Base-by-base conservation (phyloP, 2,113 vertebrate genomes). In the Phyllostomus hastatus region DNA sequence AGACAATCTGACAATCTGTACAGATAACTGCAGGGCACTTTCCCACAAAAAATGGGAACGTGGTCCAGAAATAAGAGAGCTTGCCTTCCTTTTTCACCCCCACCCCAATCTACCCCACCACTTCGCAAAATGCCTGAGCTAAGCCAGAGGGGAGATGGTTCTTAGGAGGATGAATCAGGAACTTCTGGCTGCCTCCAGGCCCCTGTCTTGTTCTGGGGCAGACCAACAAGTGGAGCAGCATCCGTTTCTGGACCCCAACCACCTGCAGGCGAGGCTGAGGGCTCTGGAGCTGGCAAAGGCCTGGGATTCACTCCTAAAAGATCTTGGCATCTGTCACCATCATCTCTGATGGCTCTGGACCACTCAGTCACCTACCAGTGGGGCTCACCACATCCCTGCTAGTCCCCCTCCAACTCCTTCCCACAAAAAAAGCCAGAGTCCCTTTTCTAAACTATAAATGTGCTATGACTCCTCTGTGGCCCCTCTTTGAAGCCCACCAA, bases 11-110 rank as follows among this genome's bases (percentile, higher is more conserved):
- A 94, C 90, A 95, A 69, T 91, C 89, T 83, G 4, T 5, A 35
- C 75, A 48, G 84, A 90, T 97, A 97, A 97, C 96, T 97, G 92
- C 64, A 83, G 97, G 96, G 94, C 3, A 12, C 41, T 50, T 64
- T 96, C 95, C 89, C 85, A 89, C 72, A 43, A 82, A 91, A 88
- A 82, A 5, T 24, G 9, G 80, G 52, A n/a, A 64, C 64, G 88
- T 83, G 70, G 57, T 46, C 90, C 70, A 96, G 97, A 97, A 97
- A 95, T 96, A 43, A 88, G 91, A 96, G 87, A 95, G 82, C 50
- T 96, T 80, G 82, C 67, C 12, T 86, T 17, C 10, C 35, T 41
- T 90, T 43, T 72, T 83, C 38, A 35, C 57, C 15, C 75, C 64
- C 14, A 38, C 14, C 59, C 3, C 2, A 4, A 11, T 22, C 5